Base-by-base conservation (phyloP, 2,888 invertebrate genomes). In the Pseudeuparius sepicola region DNA sequence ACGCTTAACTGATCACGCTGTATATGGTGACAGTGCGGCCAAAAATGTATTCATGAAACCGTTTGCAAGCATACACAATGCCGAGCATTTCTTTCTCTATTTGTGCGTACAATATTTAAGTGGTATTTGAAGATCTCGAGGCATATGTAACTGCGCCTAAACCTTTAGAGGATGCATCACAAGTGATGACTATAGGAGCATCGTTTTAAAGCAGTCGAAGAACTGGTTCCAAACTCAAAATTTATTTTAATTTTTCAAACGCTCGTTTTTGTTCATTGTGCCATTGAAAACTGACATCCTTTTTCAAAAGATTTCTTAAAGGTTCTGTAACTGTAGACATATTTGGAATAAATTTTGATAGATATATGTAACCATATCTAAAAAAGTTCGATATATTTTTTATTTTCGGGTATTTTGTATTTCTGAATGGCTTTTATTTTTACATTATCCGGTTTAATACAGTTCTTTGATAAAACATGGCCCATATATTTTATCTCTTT, bases 331-430 rank as follows among this genome's bases (percentile, higher is more conserved):
- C n/a, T 14, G 36, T 24, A 6, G 49, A 41, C 10, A 49, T 33
- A 34, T 51, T 47, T 9, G 33, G 39, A 14, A 49, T 42, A 34
- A 41, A 43, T 37, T 42, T 46, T 12, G 23, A 18, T 28, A 28
- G 7, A 33, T 23, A 32, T 49, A 50, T 6, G 34, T 46, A 10
- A 48, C 14, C 44, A 48, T 42, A 6, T 42, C 48, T 23, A 47
- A 32, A 13, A 30, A 16, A 11, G 11, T 14, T 15, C 15, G 27
- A 4, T 15, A n/a, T 27, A 11, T 24, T 11, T 24, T 24, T 24
- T 24, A 12, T 34, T 39, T 39, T 31, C 33, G 4, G 42, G 47
- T 31, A 28, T 30, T 24, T 40, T 18, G 30, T 46, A 30, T 23
- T 39, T 31, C 24, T 25, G 10, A 28, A 47, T 42, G n/a, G 37